Percentiles rank a stretch among this genome's conserved stretches.
Evolutionary conservation across 2,797 vertebrate species (phyloP).

Genomic region (Oceanodroma leucorhoa): DNA sequence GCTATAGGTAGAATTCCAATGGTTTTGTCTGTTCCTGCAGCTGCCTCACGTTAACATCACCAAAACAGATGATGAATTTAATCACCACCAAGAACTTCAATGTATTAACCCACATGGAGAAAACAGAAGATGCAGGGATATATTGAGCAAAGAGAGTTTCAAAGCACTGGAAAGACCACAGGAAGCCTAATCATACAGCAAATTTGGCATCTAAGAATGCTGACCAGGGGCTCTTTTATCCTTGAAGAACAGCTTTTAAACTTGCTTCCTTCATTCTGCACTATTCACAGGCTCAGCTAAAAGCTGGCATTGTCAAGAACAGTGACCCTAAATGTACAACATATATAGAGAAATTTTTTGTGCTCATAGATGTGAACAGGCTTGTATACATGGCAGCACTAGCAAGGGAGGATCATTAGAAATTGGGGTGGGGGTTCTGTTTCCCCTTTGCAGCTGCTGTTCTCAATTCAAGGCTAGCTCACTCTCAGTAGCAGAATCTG

Average conservation of each 20-base stretch:
- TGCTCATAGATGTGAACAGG: neutral
- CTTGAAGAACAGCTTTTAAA: neutral
- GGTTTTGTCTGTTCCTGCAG: neutral
- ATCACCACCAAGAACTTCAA: neutral
- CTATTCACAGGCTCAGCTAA: neutral
- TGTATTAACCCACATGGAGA: fast-evolving
- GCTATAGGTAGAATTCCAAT: neutral
- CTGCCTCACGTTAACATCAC: neutral
- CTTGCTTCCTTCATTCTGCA: neutral
- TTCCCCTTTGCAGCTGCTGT: neutral
- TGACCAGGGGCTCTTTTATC: neutral
- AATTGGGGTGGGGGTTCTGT: neutral
- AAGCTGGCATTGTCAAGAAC: neutral
- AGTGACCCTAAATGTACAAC: neutral
- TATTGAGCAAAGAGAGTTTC: neutral
- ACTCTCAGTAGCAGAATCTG: neutral
- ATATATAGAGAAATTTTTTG: neutral
- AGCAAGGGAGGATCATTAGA: neutral
- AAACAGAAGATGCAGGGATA: neutral
- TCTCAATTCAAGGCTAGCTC: neutral
- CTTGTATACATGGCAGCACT: neutral
- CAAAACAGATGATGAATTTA: neutral
- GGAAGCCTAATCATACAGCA: neutral
- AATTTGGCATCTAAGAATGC: neutral
- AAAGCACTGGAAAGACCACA: neutral